phyloP scores from a whole-genome alignment of 2,113 vertebrate species.

The Halcyon malimbica region DNA sequence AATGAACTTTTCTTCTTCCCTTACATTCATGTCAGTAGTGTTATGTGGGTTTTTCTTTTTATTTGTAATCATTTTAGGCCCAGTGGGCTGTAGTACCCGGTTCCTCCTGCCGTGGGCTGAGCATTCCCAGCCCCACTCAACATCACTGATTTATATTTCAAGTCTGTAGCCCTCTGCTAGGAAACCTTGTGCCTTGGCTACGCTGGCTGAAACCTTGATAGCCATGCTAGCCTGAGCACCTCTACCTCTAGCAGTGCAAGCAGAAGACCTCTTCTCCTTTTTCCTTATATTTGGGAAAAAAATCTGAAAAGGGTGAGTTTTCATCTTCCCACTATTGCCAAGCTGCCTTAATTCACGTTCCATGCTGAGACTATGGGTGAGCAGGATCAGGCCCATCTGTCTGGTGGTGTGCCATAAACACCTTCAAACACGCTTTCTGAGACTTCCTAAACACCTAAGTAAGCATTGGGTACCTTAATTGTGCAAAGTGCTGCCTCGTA shows the following conservation, averaged over 20 bases:
- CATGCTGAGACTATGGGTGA: neutral
- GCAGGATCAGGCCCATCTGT: neutral
- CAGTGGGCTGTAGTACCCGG: neutral
- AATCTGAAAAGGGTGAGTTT: neutral
- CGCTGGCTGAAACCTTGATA: fast-evolving
- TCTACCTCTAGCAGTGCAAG: fast-evolving
- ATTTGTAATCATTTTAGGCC: neutral
- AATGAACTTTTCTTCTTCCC: neutral
- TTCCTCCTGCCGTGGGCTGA: neutral
- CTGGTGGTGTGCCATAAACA: neutral
- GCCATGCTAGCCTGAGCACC: neutral
- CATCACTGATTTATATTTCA: neutral
- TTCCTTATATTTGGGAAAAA: neutral
- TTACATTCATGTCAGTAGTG: no score
- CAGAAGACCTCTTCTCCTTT: neutral
- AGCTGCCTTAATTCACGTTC: neutral
- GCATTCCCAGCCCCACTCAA: fast-evolving
- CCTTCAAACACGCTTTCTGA: neutral
- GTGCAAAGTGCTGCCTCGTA: neutral
- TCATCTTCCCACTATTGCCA: neutral
- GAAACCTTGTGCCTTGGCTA: neutral
- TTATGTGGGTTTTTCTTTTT: fast-evolving
- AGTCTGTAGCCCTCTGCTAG: neutral
- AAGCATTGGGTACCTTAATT: neutral
- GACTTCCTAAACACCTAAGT: neutral